Conservation (phyloP, 2,797 vertebrate genomes). For the Chelon auratus region DNA sequence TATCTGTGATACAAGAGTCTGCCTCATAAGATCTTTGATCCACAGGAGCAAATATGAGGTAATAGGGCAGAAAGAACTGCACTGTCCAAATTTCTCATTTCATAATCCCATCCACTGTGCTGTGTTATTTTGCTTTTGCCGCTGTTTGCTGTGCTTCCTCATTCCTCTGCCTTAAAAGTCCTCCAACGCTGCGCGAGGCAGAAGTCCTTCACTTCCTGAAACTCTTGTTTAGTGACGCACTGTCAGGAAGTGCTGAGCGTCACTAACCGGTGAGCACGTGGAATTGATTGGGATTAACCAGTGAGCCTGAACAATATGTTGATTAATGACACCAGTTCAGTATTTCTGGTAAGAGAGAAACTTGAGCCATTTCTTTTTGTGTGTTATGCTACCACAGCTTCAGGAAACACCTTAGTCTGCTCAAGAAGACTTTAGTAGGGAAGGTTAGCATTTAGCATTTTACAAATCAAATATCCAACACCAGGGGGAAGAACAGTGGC, state of each 20-base stretch:
- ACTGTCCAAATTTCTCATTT: not conserved
- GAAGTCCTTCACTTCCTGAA: not conserved
- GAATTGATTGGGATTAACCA: constrained; percentile 8
- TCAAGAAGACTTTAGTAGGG: not conserved
- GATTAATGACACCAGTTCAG: not conserved
- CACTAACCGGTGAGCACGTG: not conserved
- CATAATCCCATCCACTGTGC: not conserved
- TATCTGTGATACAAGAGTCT: not conserved
- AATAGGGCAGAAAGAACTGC: not conserved
- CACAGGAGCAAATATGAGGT: constrained; percentile 1
- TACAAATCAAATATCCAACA: not conserved
- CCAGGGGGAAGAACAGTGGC: not conserved
- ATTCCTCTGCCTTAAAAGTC: constrained; percentile 8
- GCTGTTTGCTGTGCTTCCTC: not conserved
- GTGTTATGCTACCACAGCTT: not conserved
- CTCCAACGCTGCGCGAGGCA: not conserved
- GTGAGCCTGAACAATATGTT: not conserved
- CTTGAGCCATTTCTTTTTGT: not conserved
- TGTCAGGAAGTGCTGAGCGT: constrained; percentile 21
- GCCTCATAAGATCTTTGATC: not conserved
- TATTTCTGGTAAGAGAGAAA: not conserved
- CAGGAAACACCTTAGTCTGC: not conserved
- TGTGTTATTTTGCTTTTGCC: not conserved
- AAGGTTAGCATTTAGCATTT: not conserved
- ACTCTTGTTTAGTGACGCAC: constrained; percentile 36